These are phyloP conservation scores for Iselma pallidipennis DNA, from an alignment of 2,888 invertebrate species.

Conservation along the genomic window DNA sequence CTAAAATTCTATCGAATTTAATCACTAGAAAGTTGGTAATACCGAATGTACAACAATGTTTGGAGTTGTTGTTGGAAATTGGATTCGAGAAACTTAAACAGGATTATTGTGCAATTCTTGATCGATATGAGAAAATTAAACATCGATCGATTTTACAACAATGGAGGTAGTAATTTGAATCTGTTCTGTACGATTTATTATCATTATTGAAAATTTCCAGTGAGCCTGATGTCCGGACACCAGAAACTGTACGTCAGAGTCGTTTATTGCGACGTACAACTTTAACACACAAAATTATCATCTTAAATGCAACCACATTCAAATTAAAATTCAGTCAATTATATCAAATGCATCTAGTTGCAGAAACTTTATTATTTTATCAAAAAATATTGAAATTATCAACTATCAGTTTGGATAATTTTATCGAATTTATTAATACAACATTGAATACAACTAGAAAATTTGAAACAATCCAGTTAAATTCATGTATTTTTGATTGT, in stretches of 20 bases:
- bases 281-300: not conserved
- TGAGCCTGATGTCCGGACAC: no score
- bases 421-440: not conserved
- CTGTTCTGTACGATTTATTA: no score
- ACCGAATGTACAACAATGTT: not conserved
- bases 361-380: not conserved
- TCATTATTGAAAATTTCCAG: no score
- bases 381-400: not conserved
- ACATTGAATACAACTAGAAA: not conserved
- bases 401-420: not conserved
- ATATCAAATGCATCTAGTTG: not conserved
- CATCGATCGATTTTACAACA: not conserved
- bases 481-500: not conserved
- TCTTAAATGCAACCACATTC: not conserved
- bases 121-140: not conserved
- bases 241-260: not conserved
- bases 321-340: not conserved
- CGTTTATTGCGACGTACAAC: not conserved
- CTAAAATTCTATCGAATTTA: not conserved
- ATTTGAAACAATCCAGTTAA: not conserved
- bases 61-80: not conserved
- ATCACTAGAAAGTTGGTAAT: not conserved
- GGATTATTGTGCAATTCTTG: not conserved
- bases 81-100: not conserved
- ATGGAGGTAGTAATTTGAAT: not conserved